Evolutionary conservation across 2,888 invertebrate genomes (phyloP), one percentile per base, ranked within the genome.

Genomic region (Hemithea aestivaria): DNA sequence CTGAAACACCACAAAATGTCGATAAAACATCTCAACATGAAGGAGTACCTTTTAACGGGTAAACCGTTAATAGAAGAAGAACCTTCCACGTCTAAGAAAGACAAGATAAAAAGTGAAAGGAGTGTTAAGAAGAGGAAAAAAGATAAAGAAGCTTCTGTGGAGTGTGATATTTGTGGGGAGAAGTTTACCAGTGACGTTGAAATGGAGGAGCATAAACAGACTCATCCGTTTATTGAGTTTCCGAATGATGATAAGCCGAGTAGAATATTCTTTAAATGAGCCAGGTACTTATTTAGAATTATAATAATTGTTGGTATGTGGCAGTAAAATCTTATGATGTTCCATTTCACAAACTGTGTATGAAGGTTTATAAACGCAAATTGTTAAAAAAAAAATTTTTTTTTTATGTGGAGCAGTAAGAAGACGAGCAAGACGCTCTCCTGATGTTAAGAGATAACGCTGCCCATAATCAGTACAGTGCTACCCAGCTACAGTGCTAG

Each of bases 201-300:
- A 20, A 87, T 87, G 87, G 51, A 73, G 23, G 73, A 74, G 50
- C 88, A 88, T 38, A 84, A 87, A 60, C 69, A 74, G 29, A 82
- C 77, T 0, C 88, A 88, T 37, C 88, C 88, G 0, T 88, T 87
- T 42, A 85, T 88, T 30, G 84, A 83, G 46, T 83, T 88, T 32
- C 80, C 85, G 1, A 84, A 81, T 35, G 87, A 87, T 10, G 85
- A 85, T 55, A 82, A 69, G 10, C 84, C 85, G 1, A 82, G 77
- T 62, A 78, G 84, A 45, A 88, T 88, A 81, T 88, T 88, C 51
- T 88, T 87, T 64, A 88, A 88, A 56, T 83, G 63, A 62, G 20
- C 34, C 6, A 20, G 25, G 6, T 60, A n/a, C 66, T 70, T 69
- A n/a, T n/a, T n/a, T n/a, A n/a, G n/a, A n/a, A n/a, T n/a, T n/a